Conservation (phyloP, 2,113 vertebrate species). For the Pelecanus crispus region DNA sequence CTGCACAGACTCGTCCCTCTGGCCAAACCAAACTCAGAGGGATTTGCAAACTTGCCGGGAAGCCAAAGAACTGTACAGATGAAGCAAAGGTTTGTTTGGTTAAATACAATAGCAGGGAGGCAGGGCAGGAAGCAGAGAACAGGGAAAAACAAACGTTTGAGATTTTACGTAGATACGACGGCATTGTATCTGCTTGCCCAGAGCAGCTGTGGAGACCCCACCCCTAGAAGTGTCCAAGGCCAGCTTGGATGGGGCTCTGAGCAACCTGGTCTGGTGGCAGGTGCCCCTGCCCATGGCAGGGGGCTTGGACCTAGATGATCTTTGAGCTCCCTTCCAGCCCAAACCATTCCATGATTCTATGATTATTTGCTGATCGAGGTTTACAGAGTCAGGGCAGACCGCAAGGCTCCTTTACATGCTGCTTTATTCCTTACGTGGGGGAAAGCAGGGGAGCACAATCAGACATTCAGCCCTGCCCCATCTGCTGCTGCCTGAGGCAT, state of each 20-base stretch:
- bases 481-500: neutral
- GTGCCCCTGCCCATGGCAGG: too few relatives aligned
- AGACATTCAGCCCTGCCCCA: neutral
- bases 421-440: neutral
- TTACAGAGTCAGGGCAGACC: neutral
- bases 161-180: neutral
- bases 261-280: too few relatives aligned
- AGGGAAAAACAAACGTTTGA: conserved; percentile 2
- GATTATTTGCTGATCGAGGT: neutral
- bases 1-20: neutral
- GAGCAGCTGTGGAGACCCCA: too few relatives aligned
- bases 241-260: too few relatives aligned
- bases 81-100: conserved; percentile 41
- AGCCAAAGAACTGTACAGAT: conserved; percentile 21
- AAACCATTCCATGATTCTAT: too few relatives aligned
- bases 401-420: neutral
- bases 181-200: neutral
- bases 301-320: too few relatives aligned
- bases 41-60: neutral
- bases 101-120: neutral
- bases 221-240: too few relatives aligned
- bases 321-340: too few relatives aligned
- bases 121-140: neutral
- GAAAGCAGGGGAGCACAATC: neutral
- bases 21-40: conserved; percentile 5